Conservation (phyloP, 2,797 vertebrate species). For the Setipinna tenuifilis region DNA sequence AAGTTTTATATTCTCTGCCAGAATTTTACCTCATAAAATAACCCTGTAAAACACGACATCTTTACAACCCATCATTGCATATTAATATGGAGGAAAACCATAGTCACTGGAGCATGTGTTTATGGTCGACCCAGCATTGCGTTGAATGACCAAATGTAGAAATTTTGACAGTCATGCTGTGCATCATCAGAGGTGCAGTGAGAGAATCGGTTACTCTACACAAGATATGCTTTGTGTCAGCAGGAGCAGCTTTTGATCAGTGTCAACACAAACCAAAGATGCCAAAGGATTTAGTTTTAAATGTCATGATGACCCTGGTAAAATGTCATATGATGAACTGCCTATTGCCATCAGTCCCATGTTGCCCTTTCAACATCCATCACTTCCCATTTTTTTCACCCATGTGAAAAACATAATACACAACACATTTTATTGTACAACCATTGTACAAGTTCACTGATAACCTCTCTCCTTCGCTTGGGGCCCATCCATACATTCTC, state of each 20-base stretch:
- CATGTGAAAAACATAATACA: too few species aligned
- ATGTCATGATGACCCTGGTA: constrained; percentile 12
- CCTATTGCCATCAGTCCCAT: background rate
- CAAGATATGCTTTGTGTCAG: background rate
- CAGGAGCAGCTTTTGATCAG: background rate
- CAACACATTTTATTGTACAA: too few species aligned
- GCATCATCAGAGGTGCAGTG: background rate
- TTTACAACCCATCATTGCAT: constrained; percentile 18
- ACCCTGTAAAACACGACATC: constrained; percentile 22
- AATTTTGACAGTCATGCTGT: background rate
- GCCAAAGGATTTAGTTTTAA: constrained; percentile 14
- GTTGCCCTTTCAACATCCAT: constrained; percentile 1
- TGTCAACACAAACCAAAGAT: constrained; percentile 7
- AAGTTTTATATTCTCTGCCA: constrained; percentile 20
- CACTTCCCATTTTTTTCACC: background rate
- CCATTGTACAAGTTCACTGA: background rate
- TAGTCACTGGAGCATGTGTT: background rate
- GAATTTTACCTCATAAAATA: constrained; percentile 22
- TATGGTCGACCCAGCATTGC: background rate
- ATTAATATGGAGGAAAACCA: constrained; percentile 23
- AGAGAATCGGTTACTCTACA: background rate
- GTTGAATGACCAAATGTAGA: background rate
- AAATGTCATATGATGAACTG: constrained; percentile 20
- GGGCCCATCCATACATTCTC: background rate
- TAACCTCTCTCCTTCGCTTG: background rate